A percentile compares a stretch with the other conserved stretches of the same genome.
phyloP scores from a whole-genome alignment of 30 jellyfish, hydroid and myxozoan genomes.

The Aurelia aurita complex sp. Pacific region DNA sequence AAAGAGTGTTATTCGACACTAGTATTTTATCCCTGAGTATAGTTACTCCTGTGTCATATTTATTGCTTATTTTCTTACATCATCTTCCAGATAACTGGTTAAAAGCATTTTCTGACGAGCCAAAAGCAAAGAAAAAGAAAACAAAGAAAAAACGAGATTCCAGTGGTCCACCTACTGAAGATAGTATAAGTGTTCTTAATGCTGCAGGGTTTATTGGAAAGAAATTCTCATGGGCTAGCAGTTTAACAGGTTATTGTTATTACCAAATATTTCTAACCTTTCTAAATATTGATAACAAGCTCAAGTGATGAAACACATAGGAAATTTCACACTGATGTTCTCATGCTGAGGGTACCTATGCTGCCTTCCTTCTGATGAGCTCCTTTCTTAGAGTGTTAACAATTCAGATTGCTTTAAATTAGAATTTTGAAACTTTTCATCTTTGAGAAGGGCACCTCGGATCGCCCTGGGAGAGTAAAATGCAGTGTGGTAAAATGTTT shows the following conservation, averaged over 20 bases:
- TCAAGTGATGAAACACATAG: too few species aligned
- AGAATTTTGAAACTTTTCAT: too few species aligned
- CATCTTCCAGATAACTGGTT: constrained; percentile 79
- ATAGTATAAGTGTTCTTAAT: constrained; percentile 87
- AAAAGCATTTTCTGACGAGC: constrained; percentile 74
- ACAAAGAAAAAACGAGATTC: constrained; percentile 47
- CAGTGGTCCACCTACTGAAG: constrained; percentile 44
- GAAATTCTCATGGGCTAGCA: constrained; percentile 89
- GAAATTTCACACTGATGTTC: too few species aligned
- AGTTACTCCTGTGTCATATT: background rate
- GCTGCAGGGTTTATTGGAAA: constrained; percentile 95
- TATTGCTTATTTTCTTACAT: background rate
- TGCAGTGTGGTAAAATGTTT: too few species aligned
- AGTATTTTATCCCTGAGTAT: background rate
- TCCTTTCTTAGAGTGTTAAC: too few species aligned
- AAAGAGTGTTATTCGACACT: too few species aligned
- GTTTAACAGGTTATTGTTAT: constrained; percentile 30
- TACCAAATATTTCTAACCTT: background rate
- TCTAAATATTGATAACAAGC: too few species aligned
- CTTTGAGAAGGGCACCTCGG: too few species aligned
- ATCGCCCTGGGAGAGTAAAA: too few species aligned
- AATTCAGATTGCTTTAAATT: too few species aligned
- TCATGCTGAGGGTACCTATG: too few species aligned
- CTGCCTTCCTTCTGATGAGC: too few species aligned
- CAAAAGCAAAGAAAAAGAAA: constrained; percentile 63